phyloP scores from a whole-genome alignment of 2,888 invertebrate species.

The Eristalis tenax region DNA sequence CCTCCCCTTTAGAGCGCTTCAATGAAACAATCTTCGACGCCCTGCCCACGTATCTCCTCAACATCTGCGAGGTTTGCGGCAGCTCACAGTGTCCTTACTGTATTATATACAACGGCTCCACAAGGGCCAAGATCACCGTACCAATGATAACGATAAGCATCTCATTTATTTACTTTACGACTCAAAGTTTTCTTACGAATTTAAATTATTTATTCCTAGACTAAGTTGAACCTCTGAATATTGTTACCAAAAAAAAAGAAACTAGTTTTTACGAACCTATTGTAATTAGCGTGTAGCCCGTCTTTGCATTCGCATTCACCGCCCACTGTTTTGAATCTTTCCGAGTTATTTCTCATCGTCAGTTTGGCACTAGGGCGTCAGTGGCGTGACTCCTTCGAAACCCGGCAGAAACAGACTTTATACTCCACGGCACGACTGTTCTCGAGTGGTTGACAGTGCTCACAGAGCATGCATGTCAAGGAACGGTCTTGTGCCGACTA shows the following conservation, averaged over 20 bases:
- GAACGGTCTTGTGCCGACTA: no score
- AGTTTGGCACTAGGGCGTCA: no score
- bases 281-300: background rate
- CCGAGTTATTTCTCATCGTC: no score
- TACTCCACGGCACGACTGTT: no score
- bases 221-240: slow-evolving; percentile 27
- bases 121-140: slow-evolving; percentile 27
- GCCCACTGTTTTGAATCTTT: background rate
- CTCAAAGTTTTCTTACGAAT: slow-evolving; percentile 46
- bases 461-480: no score
- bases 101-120: slow-evolving; percentile 86
- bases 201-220: slow-evolving; percentile 49
- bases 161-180: slow-evolving; percentile 56
- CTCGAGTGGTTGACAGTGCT: no score
- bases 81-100: slow-evolving; percentile 95
- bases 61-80: slow-evolving; percentile 95
- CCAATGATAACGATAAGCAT: slow-evolving; percentile 50
- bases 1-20: slow-evolving; percentile 86
- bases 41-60: slow-evolving; percentile 89
- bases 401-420: no score
- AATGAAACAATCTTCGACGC: slow-evolving; percentile 94
- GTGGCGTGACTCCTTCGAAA: no score
- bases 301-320: background rate
- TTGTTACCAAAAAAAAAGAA: slow-evolving; percentile 60
- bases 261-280: slow-evolving; percentile 1